Base-by-base conservation (phyloP, 2,888 invertebrate genomes). In the Cylloceria caligata region DNA sequence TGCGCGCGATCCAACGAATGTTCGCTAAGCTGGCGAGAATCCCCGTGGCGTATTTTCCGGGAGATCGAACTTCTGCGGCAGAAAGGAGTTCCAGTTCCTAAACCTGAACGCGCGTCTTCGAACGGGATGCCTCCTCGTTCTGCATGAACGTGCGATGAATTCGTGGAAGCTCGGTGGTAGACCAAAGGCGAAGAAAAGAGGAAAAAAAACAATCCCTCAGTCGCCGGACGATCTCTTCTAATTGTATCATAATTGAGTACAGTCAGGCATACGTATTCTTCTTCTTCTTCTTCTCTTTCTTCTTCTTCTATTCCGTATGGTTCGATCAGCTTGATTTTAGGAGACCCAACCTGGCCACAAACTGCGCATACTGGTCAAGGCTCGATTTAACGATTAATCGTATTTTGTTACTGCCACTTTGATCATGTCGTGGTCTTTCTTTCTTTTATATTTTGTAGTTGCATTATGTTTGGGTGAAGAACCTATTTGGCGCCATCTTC, bases 21-120 rank as follows among this genome's bases (percentile, higher is more conserved):
- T 42, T 13, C 42, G 39, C n/a, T 57, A 67, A 69, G 16, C 30
- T 34, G 73, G 24, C 76, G 74, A 78, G 67, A 79, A 83, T 81
- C 68, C 80, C 74, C 36, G 69, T 21, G 75, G 75, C 30, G 79
- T 65, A 69, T 81, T 83, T 85, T 84, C 79, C 69, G 68, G 55
- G 42, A 80, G 65, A 81, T 80, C 78, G 75, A 75, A 72, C 52
- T 78, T 60, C 36, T 27, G 19, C 49, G 19, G 62, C 39, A 74
- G 42, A 52, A 62, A 52, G 39, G 30, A 34, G 67, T 52, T 39
- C 47, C 7, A 36, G 49, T 62, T 67, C 65, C 30, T 60, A 19
- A 27, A 19, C 4, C 49, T 57, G 75, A 62, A 80, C 69, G 73
- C 71, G 73, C 65, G 34, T 49, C 34, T 42, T 69, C 19, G 47